phyloP scores from a whole-genome alignment of 2,113 vertebrate species.

The Catharus minimus region DNA sequence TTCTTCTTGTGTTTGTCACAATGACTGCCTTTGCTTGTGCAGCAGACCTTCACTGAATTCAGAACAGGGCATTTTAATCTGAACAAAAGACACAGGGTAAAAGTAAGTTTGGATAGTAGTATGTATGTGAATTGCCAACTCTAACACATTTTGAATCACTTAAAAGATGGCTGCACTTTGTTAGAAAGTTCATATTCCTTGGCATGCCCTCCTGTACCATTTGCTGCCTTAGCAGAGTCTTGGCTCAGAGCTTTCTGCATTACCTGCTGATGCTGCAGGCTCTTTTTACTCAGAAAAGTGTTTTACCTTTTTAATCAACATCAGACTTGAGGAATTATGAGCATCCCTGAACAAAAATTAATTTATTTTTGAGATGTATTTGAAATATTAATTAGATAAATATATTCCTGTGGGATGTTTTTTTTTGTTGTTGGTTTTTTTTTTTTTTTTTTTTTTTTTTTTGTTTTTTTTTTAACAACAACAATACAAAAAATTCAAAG shows the following conservation, averaged over 20 bases:
- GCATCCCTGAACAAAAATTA: background rate
- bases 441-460: background rate
- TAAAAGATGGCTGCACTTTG: background rate
- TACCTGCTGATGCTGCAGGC: background rate
- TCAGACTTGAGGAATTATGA: background rate
- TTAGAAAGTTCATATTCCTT: background rate
- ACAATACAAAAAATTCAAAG: background rate
- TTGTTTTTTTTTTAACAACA: background rate
- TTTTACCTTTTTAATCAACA: background rate
- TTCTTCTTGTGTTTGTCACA: background rate
- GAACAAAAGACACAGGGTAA: background rate
- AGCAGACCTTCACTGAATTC: background rate
- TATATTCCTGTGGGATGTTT: fast-evolving
- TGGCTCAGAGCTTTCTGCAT: background rate
- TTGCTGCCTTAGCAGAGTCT: background rate
- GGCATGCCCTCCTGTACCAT: background rate
- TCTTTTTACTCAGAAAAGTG: background rate
- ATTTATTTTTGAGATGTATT: background rate
- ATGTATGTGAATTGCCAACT: background rate
- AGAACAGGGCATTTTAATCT: background rate
- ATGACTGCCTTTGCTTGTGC: background rate
- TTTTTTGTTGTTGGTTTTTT: too few relatives aligned
- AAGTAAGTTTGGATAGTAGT: background rate
- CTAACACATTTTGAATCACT: background rate
- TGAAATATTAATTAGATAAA: background rate